A percentile compares a stretch with the other conserved stretches of the same genome.
Evolutionary conservation across 2,113 vertebrate species (phyloP).

Genomic region (Axis porcinus): DNA sequence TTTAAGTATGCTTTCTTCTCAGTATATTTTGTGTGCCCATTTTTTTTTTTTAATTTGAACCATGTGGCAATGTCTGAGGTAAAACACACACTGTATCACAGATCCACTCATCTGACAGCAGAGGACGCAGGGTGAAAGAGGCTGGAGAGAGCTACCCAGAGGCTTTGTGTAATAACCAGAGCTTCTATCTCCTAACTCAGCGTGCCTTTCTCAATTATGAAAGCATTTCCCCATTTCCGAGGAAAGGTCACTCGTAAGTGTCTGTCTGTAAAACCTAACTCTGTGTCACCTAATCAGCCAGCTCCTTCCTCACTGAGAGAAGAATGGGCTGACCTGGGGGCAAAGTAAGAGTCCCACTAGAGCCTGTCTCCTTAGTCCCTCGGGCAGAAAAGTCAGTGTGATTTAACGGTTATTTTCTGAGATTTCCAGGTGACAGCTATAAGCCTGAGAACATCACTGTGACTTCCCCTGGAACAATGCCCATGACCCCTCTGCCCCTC

Average conservation of each 20-base stretch:
- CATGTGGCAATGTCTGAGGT: neutral
- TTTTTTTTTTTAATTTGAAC: neutral
- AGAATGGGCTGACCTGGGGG: neutral
- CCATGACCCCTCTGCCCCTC: too few relatives aligned
- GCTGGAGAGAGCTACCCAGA: rapidly evolving
- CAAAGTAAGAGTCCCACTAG: neutral
- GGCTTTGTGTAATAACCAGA: neutral
- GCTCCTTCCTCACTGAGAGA: neutral
- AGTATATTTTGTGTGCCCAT: neutral
- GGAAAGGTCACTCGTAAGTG: neutral
- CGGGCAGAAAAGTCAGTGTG: neutral
- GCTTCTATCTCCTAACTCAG: neutral
- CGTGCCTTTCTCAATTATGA: neutral
- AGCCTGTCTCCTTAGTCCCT: neutral
- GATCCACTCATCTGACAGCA: neutral
- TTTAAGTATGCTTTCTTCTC: neutral
- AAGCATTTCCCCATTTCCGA: neutral
- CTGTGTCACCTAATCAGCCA: neutral
- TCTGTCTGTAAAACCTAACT: neutral
- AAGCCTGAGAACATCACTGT: neutral
- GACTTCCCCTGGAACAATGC: neutral
- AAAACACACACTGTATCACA: rapidly evolving
- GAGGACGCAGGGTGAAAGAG: neutral
- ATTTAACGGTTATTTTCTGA: neutral
- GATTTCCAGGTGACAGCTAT: neutral